Conservation (phyloP, 2,888 invertebrate genomes). For the Andrena hattorfiana region DNA sequence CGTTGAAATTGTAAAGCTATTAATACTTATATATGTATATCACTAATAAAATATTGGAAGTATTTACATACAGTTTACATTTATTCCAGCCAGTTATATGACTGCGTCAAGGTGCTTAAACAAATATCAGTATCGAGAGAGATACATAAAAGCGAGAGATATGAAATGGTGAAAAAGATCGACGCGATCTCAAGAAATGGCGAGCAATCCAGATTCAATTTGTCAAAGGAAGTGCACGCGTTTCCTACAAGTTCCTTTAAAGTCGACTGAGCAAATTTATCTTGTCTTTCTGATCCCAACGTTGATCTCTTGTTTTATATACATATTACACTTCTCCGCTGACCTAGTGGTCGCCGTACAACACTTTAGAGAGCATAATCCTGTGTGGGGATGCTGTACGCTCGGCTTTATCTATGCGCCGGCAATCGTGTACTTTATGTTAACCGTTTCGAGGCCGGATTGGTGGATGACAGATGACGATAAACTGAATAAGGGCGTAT, state of each 20-base stretch:
- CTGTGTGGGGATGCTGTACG: constrained; percentile 85
- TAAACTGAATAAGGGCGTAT: constrained; percentile 76
- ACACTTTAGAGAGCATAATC: constrained; percentile 88
- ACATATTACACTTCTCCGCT: constrained; percentile 89
- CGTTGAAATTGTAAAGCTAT: not conserved
- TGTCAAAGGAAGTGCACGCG: constrained; percentile 74
- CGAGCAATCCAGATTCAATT: constrained; percentile 64
- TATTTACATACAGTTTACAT: not conserved
- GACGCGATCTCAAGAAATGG: constrained; percentile 67
- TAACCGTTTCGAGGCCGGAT: constrained; percentile 83
- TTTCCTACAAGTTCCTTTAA: constrained; percentile 80
- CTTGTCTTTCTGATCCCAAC: constrained; percentile 87
- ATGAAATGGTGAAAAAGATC: constrained; percentile 31
- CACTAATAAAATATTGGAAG: no score
- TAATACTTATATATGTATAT: no score
- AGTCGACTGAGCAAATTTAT: constrained; percentile 85
- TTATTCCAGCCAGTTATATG: constrained; percentile 29
- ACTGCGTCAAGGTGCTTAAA: constrained; percentile 6
- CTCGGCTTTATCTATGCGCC: constrained; percentile 82
- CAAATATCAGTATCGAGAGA: not conserved
- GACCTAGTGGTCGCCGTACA: constrained; percentile 89
- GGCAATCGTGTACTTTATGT: constrained; percentile 80
- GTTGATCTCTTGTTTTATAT: constrained; percentile 88
- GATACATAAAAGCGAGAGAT: not conserved
- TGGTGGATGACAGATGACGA: constrained; percentile 84